Evolutionary conservation across 2,888 invertebrate genomes (phyloP).

Genomic region (Hyposoter dolosus): DNA sequence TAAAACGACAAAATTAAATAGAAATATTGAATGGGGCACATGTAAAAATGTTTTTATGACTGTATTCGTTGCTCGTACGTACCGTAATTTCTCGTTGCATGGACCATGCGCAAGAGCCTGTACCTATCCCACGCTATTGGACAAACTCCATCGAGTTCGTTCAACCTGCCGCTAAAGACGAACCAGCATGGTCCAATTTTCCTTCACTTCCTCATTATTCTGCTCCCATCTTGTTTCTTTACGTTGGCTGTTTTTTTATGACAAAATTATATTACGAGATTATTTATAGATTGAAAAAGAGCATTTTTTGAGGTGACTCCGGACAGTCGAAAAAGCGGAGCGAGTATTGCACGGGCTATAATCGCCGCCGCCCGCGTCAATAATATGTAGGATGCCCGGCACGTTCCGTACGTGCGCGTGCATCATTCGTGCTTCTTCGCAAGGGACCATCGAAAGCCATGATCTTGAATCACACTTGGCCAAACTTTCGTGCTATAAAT

Average conservation of each 20-base stretch:
- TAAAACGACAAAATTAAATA: background rate
- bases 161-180: conserved; percentile 47
- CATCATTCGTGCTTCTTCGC: conserved; percentile 1
- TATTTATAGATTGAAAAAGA: background rate
- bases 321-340: background rate
- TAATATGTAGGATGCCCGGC: conserved; percentile 32
- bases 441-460: conserved; percentile 15
- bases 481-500: conserved; percentile 59
- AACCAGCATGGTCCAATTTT: conserved; percentile 57
- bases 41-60: background rate
- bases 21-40: background rate
- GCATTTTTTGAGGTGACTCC: background rate
- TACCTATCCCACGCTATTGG: conserved; percentile 54
- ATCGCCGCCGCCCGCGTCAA: conserved; percentile 10
- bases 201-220: conserved; percentile 32
- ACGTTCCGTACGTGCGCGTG: conserved; percentile 28
- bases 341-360: conserved; percentile 12
- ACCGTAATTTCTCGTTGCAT: conserved; percentile 46
- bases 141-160: conserved; percentile 62
- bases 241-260: background rate
- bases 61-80: background rate
- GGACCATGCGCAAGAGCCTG: conserved; percentile 40
- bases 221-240: background rate
- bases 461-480: conserved; percentile 12
- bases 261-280: too few relatives aligned